phyloP scores from a whole-genome alignment of 1,140 invertebrate species.

The Octopus bimaculoides region DNA sequence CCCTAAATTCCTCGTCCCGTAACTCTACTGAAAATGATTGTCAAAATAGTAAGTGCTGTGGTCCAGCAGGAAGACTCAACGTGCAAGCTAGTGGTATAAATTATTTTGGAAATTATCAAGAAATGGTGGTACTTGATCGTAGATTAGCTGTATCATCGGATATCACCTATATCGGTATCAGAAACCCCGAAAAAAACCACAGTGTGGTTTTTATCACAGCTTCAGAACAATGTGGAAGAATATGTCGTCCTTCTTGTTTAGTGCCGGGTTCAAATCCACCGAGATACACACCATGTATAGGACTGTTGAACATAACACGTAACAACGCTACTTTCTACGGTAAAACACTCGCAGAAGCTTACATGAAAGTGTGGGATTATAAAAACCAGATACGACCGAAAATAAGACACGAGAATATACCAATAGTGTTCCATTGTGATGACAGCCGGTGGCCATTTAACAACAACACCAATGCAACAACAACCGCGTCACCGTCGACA shows the following conservation, averaged over 20 bases:
- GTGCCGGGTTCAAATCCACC: constrained; percentile 20
- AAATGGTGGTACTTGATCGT: not conserved
- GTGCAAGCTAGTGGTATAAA: constrained; percentile 6
- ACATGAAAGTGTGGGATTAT: constrained; percentile 17
- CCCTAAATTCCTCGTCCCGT: not conserved
- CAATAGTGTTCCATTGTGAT: not conserved
- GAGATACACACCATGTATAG: constrained; percentile 22
- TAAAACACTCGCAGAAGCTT: constrained; percentile 19
- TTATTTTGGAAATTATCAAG: constrained; percentile 10
- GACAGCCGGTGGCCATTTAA: not conserved
- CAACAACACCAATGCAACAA: not conserved
- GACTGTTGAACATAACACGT: constrained; percentile 15
- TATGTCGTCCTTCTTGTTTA: constrained; percentile 25
- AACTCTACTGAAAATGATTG: not conserved
- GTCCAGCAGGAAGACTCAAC: not conserved
- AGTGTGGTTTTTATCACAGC: constrained; percentile 20
- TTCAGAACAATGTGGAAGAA: constrained; percentile 24
- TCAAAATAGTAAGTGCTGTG: not conserved
- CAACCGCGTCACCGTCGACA: not conserved
- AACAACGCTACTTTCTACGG: constrained; percentile 21
- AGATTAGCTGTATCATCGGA: constrained; percentile 4
- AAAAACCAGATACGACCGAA: not conserved
- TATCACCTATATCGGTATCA: not conserved
- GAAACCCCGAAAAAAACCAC: not conserved
- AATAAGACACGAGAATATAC: not conserved